Evolutionary conservation across 1,140 invertebrate genomes (phyloP), one percentile per base, ranked within the genome.

Genomic region (Panagrolaimus sp.): DNA sequence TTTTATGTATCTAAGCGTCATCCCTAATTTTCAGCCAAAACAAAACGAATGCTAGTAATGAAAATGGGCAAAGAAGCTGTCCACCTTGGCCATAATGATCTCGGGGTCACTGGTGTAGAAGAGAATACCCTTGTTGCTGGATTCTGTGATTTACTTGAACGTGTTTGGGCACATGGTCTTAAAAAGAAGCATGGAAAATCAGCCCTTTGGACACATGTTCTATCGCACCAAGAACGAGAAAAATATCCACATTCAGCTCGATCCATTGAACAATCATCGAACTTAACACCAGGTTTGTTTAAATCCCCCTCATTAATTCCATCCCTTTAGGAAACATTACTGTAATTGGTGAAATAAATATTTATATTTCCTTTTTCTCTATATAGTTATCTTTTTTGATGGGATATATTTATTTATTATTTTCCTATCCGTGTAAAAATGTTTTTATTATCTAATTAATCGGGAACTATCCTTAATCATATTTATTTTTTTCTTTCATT

Each of bases 61-160:
- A 98, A 98, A 86, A 92, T 99, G 90, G 92, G 92, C 1, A 91
- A 91, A 11, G 96, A 98, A 87, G 91, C 91, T 1, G 89, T 91
- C 4, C 90, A 91, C 65, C 83, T 93, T 53, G 87, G 92, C 79
- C 86, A 91, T 86, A 16, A 71, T n/a, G 86, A 88, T 78, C 84
- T 88, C 86, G 85, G 83, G 42, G 83, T 87, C 27, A 85, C 84
- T 25, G 88, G 88, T 13, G 89, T 94, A 0, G 96, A 98, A 86
- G 96, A 99, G 84, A 98, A 95, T 80, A 98, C 95, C 0, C 87
- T 98, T 65, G 96, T 99, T 9, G 93, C 93, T 13, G 92, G 92
- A 78, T 87, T 99, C 0, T 99, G 96, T 86, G 96, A 98, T 86
- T 87, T 99, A 44, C 83, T 98, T 13, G 96, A 99, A 85, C 87